These are phyloP conservation scores for Lerema accius DNA, from an alignment of 1,140 invertebrate genomes.

Conservation along the genomic window DNA sequence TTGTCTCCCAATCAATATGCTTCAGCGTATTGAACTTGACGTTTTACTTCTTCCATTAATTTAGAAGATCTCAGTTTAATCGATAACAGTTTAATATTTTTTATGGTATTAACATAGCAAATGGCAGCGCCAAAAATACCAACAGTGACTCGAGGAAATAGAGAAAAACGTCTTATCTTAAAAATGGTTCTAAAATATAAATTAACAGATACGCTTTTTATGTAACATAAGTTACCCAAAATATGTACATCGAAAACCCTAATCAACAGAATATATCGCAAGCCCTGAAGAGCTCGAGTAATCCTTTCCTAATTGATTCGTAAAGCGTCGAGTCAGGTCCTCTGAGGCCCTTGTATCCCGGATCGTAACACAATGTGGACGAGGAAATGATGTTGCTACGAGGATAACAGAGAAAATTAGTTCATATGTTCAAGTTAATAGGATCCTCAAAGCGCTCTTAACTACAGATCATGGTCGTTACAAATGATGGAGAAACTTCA, in stretches of 20 bases:
- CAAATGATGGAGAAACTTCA: not conserved
- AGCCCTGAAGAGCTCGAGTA: slow-evolving; percentile 34
- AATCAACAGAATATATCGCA: not conserved
- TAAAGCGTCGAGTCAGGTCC: slow-evolving; percentile 50
- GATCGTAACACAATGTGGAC: slow-evolving; percentile 25
- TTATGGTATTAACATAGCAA: too few relatives aligned
- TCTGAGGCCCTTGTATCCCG: slow-evolving; percentile 23
- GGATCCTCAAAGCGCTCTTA: not conserved
- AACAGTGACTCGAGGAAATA: too few relatives aligned
- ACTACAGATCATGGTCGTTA: not conserved
- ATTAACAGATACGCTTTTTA: too few relatives aligned
- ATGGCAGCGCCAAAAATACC: too few relatives aligned
- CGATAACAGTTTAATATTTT: too few relatives aligned
- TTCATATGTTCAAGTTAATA: slow-evolving; percentile 8
- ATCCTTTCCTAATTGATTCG: slow-evolving; percentile 64
- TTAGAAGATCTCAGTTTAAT: too few relatives aligned
- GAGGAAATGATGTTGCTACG: slow-evolving; percentile 22
- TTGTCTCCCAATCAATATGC: too few relatives aligned
- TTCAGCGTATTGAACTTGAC: too few relatives aligned
- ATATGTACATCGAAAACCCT: not conserved
- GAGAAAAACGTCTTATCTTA: too few relatives aligned
- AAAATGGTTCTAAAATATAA: too few relatives aligned
- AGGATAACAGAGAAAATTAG: slow-evolving; percentile 22
- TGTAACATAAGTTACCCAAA: too few relatives aligned
- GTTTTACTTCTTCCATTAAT: too few relatives aligned